phyloP scores from a whole-genome alignment of 30 jellyfish, hydroid and myxozoan species.

The Catostylus mosaicus region DNA sequence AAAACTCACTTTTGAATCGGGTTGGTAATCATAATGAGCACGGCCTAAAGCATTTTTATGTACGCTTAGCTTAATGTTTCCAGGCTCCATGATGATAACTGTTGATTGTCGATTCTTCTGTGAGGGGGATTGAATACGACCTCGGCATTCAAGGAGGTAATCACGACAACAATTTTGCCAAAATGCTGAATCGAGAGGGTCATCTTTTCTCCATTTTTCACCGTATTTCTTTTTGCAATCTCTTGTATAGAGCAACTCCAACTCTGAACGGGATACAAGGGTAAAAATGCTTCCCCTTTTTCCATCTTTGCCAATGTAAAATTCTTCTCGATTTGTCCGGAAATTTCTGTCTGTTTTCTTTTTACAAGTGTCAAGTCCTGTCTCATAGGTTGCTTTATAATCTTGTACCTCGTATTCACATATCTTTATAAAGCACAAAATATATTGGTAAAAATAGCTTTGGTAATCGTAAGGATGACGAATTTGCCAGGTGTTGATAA shows the following conservation, averaged over 20 bases:
- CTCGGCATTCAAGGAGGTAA: constrained; percentile 32
- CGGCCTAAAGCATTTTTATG: constrained; percentile 29
- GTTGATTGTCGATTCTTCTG: not conserved
- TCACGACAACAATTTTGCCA: constrained; percentile 34
- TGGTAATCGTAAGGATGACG: constrained; percentile 29
- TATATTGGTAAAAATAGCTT: constrained; percentile 43
- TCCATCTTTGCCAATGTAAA: constrained; percentile 22
- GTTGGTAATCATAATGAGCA: constrained; percentile 25
- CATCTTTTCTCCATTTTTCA: not conserved
- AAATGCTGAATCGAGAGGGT: constrained; percentile 7
- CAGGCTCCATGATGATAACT: constrained; percentile 47
- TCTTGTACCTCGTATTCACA: constrained; percentile 22
- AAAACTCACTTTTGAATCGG: constrained; percentile 44
- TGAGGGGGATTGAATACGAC: constrained; percentile 11
- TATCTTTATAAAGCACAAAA: constrained; percentile 38
- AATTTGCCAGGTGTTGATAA: constrained; percentile 28
- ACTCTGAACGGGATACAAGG: constrained; percentile 16
- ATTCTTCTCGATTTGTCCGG: not conserved
- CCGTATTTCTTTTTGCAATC: too few relatives aligned
- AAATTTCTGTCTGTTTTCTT: constrained; percentile 5
- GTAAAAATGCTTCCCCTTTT: constrained; percentile 37
- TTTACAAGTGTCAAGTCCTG: constrained; percentile 31
- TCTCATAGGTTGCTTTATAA: constrained; percentile 19
- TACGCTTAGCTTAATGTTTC: constrained; percentile 13
- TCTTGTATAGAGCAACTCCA: too few relatives aligned